These are phyloP conservation scores for Upupa epops DNA, from an alignment of 2,113 vertebrate species.

Conservation along the genomic window DNA sequence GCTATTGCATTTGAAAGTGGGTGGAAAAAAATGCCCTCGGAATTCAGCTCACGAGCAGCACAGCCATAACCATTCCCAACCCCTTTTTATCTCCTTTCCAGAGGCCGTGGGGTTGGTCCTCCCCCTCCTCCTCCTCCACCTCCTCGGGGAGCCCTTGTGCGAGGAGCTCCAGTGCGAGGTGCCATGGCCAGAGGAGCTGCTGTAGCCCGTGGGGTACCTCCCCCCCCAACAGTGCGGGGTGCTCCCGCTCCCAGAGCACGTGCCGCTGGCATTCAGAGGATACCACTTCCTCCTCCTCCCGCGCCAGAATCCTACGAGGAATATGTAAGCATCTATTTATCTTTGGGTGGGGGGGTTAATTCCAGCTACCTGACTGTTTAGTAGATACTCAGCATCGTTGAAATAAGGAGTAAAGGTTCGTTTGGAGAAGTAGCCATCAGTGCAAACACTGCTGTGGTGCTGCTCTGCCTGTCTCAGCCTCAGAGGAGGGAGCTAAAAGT, in stretches of 20 bases:
- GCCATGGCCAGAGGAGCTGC: conserved; percentile 83
- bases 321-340: conserved; percentile 80
- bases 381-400: too few relatives aligned
- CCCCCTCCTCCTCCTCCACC: conserved; percentile 52
- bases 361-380: background rate
- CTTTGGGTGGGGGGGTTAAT: background rate
- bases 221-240: conserved; percentile 79
- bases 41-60: background rate
- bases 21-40: background rate
- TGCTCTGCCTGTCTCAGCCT: background rate
- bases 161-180: conserved; percentile 84
- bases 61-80: background rate
- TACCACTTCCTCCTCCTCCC: conserved; percentile 84
- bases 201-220: conserved; percentile 82
- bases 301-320: conserved; percentile 88
- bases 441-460: fast-evolving
- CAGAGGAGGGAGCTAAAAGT: background rate
- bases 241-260: conserved; percentile 82
- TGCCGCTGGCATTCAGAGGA: conserved; percentile 85
- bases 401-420: background rate
- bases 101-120: conserved; percentile 89
- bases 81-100: conserved; percentile 43
- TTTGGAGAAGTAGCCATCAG: background rate
- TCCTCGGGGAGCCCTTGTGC: conserved; percentile 84
- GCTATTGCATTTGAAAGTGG: background rate